These are phyloP conservation scores for Thamnophis sirtalis DNA, from an alignment of 2,113 vertebrate genomes.

Conservation along the genomic window DNA sequence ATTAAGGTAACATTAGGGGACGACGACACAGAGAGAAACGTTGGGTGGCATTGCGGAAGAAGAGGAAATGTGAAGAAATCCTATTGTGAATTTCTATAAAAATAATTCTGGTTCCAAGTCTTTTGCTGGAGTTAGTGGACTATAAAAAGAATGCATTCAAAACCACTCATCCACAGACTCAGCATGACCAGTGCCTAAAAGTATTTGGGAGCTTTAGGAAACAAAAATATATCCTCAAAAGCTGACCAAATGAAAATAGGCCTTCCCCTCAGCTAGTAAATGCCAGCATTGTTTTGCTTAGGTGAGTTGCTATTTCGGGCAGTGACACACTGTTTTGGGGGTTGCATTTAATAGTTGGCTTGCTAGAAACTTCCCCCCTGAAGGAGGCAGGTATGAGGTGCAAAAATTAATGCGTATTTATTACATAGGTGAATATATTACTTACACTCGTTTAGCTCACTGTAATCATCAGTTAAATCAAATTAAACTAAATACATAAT, in stretches of 20 bases:
- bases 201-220: neutral
- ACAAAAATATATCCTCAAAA: neutral
- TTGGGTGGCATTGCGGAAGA: neutral
- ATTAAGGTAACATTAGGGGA: neutral
- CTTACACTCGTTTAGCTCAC: neutral
- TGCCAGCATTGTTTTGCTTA: neutral
- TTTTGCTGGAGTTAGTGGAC: neutral
- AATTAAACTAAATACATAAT: neutral
- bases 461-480: neutral
- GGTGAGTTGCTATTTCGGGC: neutral
- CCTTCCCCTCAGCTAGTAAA: neutral
- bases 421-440: neutral
- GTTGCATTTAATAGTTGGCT: neutral
- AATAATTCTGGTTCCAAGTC: neutral
- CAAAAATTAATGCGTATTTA: neutral
- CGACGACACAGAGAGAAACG: too few relatives aligned
- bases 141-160: neutral
- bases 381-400: neutral
- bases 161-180: neutral
- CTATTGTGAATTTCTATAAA: neutral
- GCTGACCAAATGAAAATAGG: neutral
- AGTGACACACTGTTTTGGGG: neutral
- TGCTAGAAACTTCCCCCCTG: neutral
- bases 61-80: neutral
- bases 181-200: neutral